phyloP scores from a whole-genome alignment of 92 coral and sea anemone genomes.

The Actinernus sp. region DNA sequence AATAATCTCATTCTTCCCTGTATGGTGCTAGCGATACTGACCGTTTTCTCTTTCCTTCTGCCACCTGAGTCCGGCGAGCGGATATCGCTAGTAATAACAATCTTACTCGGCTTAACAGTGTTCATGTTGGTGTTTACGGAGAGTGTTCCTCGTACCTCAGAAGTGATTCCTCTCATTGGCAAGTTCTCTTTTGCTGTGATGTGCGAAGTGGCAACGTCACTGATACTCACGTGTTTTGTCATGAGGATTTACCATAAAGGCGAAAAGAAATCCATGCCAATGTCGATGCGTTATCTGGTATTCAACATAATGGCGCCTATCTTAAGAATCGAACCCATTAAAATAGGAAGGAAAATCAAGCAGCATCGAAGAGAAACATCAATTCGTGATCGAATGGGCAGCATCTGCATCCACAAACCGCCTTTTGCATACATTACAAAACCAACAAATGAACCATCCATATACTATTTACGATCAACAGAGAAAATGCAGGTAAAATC shows the following conservation, averaged over 20 bases:
- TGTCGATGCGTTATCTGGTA: conserved; percentile 71
- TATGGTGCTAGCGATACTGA: conserved; percentile 71
- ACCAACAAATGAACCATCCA: conserved; percentile 6
- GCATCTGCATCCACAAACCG: neutral
- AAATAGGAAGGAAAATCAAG: neutral
- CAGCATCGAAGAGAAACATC: neutral
- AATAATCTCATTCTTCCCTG: conserved; percentile 90
- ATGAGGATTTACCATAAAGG: conserved; percentile 75
- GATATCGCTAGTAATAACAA: conserved; percentile 87
- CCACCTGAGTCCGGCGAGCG: conserved; percentile 96
- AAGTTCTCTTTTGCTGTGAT: conserved; percentile 84
- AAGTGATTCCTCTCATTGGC: conserved; percentile 90
- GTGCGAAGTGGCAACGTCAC: conserved; percentile 84
- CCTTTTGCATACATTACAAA: conserved; percentile 12
- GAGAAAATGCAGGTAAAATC: conserved; percentile 4
- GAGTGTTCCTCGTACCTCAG: conserved; percentile 88
- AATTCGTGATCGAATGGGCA: neutral
- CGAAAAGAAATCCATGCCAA: conserved; percentile 61
- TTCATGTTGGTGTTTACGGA: conserved; percentile 96
- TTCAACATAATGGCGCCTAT: conserved; percentile 80
- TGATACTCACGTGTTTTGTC: conserved; percentile 73
- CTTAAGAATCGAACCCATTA: conserved; percentile 41
- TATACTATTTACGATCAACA: neutral
- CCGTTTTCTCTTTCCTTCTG: conserved; percentile 77
- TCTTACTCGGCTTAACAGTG: conserved; percentile 87